phyloP scores from a whole-genome alignment of 2,113 vertebrate species.

The Centropristis striata region DNA sequence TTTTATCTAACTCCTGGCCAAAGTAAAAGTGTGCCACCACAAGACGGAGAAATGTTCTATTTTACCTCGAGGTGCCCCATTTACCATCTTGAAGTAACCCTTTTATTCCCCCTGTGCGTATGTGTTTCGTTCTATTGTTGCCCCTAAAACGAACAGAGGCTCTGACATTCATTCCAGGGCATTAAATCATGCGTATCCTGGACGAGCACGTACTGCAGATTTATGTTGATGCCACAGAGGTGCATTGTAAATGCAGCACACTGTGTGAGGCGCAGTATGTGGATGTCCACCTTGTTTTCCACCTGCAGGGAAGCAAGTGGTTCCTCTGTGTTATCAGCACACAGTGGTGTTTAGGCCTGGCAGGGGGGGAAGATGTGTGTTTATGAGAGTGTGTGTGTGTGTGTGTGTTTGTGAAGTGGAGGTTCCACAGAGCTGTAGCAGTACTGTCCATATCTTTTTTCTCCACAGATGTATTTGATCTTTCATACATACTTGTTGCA shows the following conservation, averaged over 20 bases:
- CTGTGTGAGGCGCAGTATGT: slow-evolving; percentile 38
- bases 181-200: slow-evolving; percentile 64
- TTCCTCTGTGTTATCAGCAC: slow-evolving; percentile 67
- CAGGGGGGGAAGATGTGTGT: not conserved
- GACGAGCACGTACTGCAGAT: slow-evolving; percentile 51
- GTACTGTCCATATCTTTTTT: not conserved
- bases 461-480: not conserved
- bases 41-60: slow-evolving; percentile 37
- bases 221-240: slow-evolving; percentile 60
- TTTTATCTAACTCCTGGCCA: slow-evolving; percentile 10
- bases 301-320: slow-evolving; percentile 62
- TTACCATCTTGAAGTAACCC: slow-evolving; percentile 51
- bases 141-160: slow-evolving; percentile 52
- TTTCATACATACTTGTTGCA: not conserved
- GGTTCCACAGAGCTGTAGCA: not conserved
- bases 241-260: slow-evolving; percentile 58
- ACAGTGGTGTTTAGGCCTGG: slow-evolving; percentile 53
- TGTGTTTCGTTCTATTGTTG: slow-evolving; percentile 51
- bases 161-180: slow-evolving; percentile 36
- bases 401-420: not conserved
- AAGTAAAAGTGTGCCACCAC: slow-evolving; percentile 46
- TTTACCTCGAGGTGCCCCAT: slow-evolving; percentile 58
- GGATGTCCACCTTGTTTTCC: slow-evolving; percentile 59
- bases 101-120: slow-evolving; percentile 38
- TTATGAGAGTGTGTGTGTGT: slow-evolving; percentile 3